phyloP scores from a whole-genome alignment of 2,797 vertebrate species.

The Gymnoscopelus microlampas region DNA sequence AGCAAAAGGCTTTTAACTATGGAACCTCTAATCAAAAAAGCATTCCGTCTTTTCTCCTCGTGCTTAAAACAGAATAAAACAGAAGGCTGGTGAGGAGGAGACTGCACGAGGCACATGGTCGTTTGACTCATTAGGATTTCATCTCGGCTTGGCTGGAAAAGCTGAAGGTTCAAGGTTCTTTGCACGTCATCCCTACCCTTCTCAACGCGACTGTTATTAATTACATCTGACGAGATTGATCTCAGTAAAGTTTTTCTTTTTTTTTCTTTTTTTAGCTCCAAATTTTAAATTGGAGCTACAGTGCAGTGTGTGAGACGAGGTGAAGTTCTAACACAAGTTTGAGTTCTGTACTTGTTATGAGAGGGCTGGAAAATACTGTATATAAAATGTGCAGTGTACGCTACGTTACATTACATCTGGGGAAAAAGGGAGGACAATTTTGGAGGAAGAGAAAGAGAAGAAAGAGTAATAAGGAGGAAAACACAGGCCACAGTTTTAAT shows the following conservation, averaged over 20 bases:
- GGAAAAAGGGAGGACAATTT: conserved; percentile 59
- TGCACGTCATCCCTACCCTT: neutral
- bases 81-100: neutral
- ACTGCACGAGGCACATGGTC: neutral
- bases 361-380: neutral
- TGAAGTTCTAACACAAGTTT: too few relatives aligned
- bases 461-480: conserved; percentile 60
- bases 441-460: conserved; percentile 64
- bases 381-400: neutral
- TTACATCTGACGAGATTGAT: neutral
- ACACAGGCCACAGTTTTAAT: conserved; percentile 71
- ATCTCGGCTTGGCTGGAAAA: neutral
- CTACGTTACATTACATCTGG: neutral
- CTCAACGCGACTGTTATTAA: neutral
- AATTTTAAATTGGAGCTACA: neutral
- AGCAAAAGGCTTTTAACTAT: conserved; percentile 57
- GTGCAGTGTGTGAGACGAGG: neutral
- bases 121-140: neutral
- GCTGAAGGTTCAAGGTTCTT: neutral
- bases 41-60: conserved; percentile 12
- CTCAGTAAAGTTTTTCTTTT: neutral
- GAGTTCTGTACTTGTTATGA: too few relatives aligned
- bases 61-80: neutral
- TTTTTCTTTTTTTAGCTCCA: too few relatives aligned
- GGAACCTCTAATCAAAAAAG: conserved; percentile 55